Base-by-base conservation (phyloP, 1,140 invertebrate species). In the Carcinoscorpius rotundicauda region DNA sequence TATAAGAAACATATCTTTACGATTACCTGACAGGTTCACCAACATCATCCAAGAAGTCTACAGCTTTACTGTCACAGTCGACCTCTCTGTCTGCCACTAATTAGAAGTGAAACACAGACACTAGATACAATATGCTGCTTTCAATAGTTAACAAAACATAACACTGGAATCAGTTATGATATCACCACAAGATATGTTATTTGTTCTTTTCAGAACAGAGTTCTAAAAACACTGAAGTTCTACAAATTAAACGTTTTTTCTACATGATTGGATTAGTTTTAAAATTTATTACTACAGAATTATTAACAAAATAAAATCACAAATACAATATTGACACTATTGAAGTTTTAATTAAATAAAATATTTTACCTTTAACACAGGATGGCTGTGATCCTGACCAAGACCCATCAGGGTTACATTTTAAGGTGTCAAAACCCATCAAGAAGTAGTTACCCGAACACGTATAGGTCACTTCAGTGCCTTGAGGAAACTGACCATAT, bases 331-430 rank as follows among this genome's bases (percentile, higher is more conserved):
- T 29, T 29, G 29, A 29, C 29, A 29, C 29, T 29, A 29, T 29
- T 29, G 29, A 29, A 29, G 29, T 29, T 29, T 29, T 29, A 29
- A 29, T 29, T 29, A 29, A 29, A 29, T 29, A 29, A n/a, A 29
- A 3, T 10, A 49, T 49, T 57, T 48, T 68, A 69, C 68, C 65
- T 66, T 66, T 66, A 50, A 69, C 9, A 51, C 68, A 69, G 51
- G 61, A 57, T 6, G 68, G 68, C 6, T 58, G 11, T 5, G 49
- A 50, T 48, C 51, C 11, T 6, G 68, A 69, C 68, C 68, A 69
- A 10, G 58, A 58, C 9, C 60, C 61, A 50, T 64, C 63, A n/a
- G 8, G 55, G 3, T 52, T n/a, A 51, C 68, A 69, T 3, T 64
- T 4, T 5, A 69, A 55, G 4, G 50, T 53, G 10, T 59, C 29